Percentiles rank a stretch among this genome's conserved stretches.
phyloP scores from a whole-genome alignment of 2,888 invertebrate genomes.

The Eucera pruinosa region DNA sequence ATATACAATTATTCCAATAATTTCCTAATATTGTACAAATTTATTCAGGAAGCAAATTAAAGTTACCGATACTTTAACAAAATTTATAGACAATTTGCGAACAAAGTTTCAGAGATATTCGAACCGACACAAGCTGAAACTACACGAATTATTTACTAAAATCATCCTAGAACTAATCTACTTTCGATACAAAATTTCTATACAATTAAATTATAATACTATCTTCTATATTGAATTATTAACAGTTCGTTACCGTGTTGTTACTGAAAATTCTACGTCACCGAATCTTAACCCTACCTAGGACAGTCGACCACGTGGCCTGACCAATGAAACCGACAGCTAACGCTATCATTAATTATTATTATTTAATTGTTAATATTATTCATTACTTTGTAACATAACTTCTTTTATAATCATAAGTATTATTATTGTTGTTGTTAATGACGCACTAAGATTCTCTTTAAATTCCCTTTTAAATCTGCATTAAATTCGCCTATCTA shows the following conservation, averaged over 20 bases:
- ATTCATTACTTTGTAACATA: slow-evolving; percentile 47
- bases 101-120: background rate
- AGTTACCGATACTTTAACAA: too few relatives aligned
- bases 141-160: too few relatives aligned
- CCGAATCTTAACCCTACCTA: slow-evolving; percentile 64
- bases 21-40: too few relatives aligned
- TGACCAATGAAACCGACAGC: slow-evolving; percentile 46
- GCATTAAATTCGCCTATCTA: slow-evolving; percentile 41
- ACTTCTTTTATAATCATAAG: slow-evolving; percentile 33
- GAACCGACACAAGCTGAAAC: background rate
- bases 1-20: too few relatives aligned
- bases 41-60: too few relatives aligned
- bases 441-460: slow-evolving; percentile 37
- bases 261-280: slow-evolving; percentile 59
- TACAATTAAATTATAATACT: background rate
- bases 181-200: too few relatives aligned
- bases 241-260: slow-evolving; percentile 20
- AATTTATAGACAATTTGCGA: too few relatives aligned
- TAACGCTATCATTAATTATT: slow-evolving; percentile 52
- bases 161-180: too few relatives aligned
- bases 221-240: background rate
- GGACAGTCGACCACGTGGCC: slow-evolving; percentile 57
- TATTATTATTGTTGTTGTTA: slow-evolving; percentile 46
- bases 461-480: slow-evolving; percentile 30
- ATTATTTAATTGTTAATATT: slow-evolving; percentile 29